Percentiles rank a stretch among this genome's conserved stretches.
These are phyloP conservation scores for Chlorocebus sabaeus DNA, from an alignment of 2,113 vertebrate species.

Conservation along the genomic window DNA sequence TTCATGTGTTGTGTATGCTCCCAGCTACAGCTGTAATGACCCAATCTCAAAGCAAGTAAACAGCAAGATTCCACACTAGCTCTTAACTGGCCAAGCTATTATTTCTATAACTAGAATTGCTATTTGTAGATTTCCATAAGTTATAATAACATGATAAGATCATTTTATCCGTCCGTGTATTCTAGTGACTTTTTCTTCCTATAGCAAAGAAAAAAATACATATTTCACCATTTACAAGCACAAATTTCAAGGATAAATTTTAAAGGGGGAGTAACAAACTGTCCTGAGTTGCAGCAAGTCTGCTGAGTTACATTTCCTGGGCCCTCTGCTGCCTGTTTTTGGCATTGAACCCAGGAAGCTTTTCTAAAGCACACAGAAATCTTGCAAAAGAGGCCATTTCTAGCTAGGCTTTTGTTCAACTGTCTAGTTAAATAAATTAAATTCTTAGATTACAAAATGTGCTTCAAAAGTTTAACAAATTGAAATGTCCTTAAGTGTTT, in stretches of 20 bases:
- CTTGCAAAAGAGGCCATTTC: not conserved
- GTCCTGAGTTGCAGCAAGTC: not conserved
- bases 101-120: not conserved
- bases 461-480: not conserved
- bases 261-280: not conserved
- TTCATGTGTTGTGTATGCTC: not conserved
- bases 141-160: not conserved
- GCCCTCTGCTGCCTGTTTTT: constrained; percentile 58
- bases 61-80: not conserved
- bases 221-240: not conserved
- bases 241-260: constrained; percentile 1
- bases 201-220: not conserved
- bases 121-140: constrained; percentile 23
- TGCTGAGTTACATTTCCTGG: not conserved
- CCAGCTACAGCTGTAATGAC: not conserved
- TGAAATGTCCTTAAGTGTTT: not conserved
- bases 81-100: not conserved
- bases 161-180: not conserved
- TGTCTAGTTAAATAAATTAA: not conserved
- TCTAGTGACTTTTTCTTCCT: not conserved
- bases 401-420: not conserved
- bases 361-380: not conserved
- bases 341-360: constrained; percentile 13
- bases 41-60: not conserved
- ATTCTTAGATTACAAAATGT: constrained; percentile 40